Percentiles rank a stretch among this genome's conserved stretches.
Conservation (phyloP, 2,888 invertebrate genomes). For the Dynastes grantii region DNA sequence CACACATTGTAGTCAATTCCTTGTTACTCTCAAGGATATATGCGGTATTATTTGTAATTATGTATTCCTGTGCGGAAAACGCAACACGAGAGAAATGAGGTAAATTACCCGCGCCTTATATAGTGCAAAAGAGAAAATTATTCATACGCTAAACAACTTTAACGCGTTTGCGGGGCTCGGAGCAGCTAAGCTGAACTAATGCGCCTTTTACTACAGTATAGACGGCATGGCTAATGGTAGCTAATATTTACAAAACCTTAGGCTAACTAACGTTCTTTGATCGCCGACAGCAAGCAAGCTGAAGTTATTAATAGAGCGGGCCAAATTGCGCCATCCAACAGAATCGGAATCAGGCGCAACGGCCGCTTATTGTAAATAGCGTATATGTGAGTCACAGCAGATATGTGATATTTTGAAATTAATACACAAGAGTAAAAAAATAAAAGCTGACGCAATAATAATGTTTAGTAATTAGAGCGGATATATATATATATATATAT, state of each 20-base stretch:
- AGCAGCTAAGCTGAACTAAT: background rate
- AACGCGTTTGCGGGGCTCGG: background rate
- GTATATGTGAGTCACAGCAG: no score
- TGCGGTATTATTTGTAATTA: conserved; percentile 8
- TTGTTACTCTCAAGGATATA: conserved; percentile 13
- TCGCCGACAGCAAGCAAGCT: background rate
- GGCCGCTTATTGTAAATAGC: no score
- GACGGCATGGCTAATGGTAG: background rate
- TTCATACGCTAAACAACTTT: conserved; percentile 5
- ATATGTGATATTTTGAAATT: no score
- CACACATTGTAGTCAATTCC: conserved; percentile 12
- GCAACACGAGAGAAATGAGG: background rate
- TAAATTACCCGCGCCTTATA: background rate
- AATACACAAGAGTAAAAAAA: no score
- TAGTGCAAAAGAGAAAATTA: background rate
- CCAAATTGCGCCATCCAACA: no score
- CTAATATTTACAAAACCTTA: background rate
- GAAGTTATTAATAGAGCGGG: background rate
- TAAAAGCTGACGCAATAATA: no score
- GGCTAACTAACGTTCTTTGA: background rate
- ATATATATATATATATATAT: no score
- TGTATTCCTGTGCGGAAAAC: conserved; percentile 17
- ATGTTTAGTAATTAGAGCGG: no score
- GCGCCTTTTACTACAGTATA: background rate
- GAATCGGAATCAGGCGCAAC: no score